These are phyloP conservation scores for Drosophila macrospina DNA, from an alignment of 2,888 invertebrate genomes.

Conservation along the genomic window DNA sequence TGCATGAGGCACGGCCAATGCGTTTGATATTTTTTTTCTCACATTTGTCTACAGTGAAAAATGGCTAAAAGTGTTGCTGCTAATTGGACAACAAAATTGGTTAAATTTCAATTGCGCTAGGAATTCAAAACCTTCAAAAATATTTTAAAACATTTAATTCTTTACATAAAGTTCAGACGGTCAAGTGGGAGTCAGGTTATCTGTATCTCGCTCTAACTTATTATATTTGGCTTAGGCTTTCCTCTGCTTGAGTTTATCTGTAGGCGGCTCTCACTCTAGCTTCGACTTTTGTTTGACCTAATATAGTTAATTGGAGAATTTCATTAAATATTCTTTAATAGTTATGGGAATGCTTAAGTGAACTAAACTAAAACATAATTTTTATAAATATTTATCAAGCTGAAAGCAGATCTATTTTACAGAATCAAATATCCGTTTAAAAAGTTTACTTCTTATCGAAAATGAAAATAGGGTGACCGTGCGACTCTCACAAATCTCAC, in stretches of 20 bases:
- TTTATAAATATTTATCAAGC: conserved; percentile 1
- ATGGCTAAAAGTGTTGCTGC: conserved; percentile 5
- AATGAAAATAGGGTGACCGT: not conserved
- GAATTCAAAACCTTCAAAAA: not conserved
- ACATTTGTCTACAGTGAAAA: conserved; percentile 37
- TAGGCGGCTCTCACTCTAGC: not conserved
- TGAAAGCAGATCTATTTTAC: too few species aligned
- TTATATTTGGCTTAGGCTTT: conserved; percentile 6
- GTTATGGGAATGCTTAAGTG: too few species aligned
- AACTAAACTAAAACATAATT: too few species aligned
- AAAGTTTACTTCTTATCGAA: not conserved
- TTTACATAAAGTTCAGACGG: too few species aligned
- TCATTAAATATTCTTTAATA: too few species aligned
- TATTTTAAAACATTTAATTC: not conserved
- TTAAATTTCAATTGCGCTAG: not conserved
- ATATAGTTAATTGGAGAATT: too few species aligned
- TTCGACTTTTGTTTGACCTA: too few species aligned
- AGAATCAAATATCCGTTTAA: too few species aligned
- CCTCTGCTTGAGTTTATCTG: not conserved
- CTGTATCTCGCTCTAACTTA: not conserved
- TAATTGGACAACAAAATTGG: not conserved
- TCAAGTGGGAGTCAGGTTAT: too few species aligned
- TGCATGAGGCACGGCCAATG: conserved; percentile 26
- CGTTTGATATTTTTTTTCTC: conserved; percentile 4
- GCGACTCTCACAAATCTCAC: not conserved